phyloP scores from a whole-genome alignment of 37 sponge, comb jelly and placozoan species.

The Aplysina aerophoba region DNA sequence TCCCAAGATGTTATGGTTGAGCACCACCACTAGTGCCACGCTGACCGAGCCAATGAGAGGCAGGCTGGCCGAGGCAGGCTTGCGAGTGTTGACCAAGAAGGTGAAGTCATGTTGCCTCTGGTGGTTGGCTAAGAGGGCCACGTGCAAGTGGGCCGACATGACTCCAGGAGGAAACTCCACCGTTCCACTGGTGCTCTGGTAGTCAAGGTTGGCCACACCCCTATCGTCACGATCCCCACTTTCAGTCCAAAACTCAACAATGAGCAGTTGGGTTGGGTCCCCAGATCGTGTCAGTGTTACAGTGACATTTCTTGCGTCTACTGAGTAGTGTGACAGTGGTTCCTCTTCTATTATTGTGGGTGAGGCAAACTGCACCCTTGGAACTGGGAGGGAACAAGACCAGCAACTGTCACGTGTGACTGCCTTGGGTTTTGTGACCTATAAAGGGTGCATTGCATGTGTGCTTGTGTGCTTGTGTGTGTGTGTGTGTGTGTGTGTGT shows the following conservation, averaged over 20 bases:
- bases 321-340: constrained; percentile 51
- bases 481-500: too few relatives aligned
- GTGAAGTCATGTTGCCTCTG: not conserved
- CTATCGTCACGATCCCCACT: not conserved
- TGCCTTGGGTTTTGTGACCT: not conserved
- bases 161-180: constrained; percentile 1
- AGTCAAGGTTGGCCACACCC: constrained; percentile 38
- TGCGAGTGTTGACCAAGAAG: constrained; percentile 6
- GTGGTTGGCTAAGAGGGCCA: constrained; percentile 47
- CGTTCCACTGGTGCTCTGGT: not conserved
- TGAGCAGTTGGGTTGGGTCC: constrained; percentile 14
- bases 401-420: not conserved
- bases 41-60: not conserved
- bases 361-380: constrained; percentile 1
- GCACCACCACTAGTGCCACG: constrained; percentile 10
- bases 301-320: constrained; percentile 17
- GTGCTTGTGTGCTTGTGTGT: not conserved
- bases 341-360: constrained; percentile 22
- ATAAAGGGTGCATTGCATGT: not conserved
- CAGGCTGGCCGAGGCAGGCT: not conserved
- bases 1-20: constrained; percentile 24
- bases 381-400: constrained; percentile 12
- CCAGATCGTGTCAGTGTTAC: constrained; percentile 27
- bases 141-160: not conserved
- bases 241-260: constrained; percentile 25